Evolutionary conservation across 2,797 vertebrate genomes (phyloP), one percentile per base, ranked within the genome.

Genomic region (Scolopax rusticola): DNA sequence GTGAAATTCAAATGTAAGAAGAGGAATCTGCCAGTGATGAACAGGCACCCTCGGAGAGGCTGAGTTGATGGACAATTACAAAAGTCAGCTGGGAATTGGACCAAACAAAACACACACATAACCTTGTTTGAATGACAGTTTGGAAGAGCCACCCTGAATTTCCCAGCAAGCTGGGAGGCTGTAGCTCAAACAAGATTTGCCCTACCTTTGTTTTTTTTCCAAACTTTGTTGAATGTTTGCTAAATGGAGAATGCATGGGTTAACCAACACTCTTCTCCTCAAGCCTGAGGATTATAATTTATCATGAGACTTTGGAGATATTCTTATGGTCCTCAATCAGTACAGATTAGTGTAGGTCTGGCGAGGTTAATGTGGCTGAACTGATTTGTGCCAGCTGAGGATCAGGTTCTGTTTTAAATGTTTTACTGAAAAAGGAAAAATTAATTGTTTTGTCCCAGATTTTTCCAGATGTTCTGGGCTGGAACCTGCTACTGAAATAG

Each of bases 361-460:
- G 20, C 36, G 32, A 80, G 89, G 87, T 97, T 92, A 95, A 95
- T n/a, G 78, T 12, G 36, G 78, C 61, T 85, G 78, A 94, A 93
- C 84, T 89, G 84, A 95, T 92, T n/a, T 91, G 50, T 89, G 84
- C 64, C 92, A 87, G 84, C 18, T 1, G 3, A 87, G 79, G 92
- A 89, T 77, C 90, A 83, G 80, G 33, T 79, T 64, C 30, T 63
- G 20, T 64, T 92, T 89, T 20, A 56, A 90, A 67, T 27, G 16
- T 61, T 89, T 60, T 45, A 77, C 43, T 83, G 87, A 68, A 80
- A 94, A 94, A 80, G 18, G 27, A 80, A 15, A 84, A 89, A 94
- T 79, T 82, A 90, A 60, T 90, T 85, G 23, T 50, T 90, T 84
- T 60, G 21, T 28, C 60, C 57, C 64, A 85, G 87, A 71, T 86